These are phyloP conservation scores for Mechanitis messenoides DNA, from an alignment of 2,888 invertebrate species.

Conservation along the genomic window DNA sequence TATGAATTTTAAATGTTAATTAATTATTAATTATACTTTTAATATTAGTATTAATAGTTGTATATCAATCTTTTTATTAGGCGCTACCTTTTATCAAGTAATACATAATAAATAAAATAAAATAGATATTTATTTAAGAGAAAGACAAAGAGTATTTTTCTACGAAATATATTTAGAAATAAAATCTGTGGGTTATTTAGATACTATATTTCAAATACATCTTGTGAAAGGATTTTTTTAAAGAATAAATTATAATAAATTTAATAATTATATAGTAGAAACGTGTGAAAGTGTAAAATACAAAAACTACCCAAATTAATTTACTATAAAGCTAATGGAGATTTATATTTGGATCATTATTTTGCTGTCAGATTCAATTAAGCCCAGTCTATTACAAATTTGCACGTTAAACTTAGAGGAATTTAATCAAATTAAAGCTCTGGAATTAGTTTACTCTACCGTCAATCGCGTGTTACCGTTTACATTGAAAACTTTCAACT, in stretches of 20 bases:
- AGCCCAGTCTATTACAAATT: constrained; percentile 36
- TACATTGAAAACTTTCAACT: constrained; percentile 20
- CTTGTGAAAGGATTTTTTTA: too few species aligned
- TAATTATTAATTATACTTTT: background rate
- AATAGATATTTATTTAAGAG: too few species aligned
- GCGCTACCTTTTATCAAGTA: too few species aligned
- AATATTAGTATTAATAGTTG: background rate
- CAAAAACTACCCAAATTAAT: constrained; percentile 9
- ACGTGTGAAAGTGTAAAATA: too few species aligned
- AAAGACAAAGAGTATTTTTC: too few species aligned
- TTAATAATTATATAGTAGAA: too few species aligned
- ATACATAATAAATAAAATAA: too few species aligned
- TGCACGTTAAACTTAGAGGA: constrained; percentile 32
- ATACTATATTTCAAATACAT: too few species aligned
- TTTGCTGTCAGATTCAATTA: constrained; percentile 41
- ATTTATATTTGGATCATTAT: constrained; percentile 41
- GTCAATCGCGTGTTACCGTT: constrained; percentile 30
- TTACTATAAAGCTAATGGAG: constrained; percentile 34
- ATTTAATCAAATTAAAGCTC: constrained; percentile 33
- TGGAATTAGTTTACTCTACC: constrained; percentile 31
- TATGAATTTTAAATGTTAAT: background rate
- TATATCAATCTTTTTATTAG: too few species aligned
- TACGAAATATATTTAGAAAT: too few species aligned
- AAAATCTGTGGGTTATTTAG: too few species aligned
- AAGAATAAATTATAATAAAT: too few species aligned